phyloP scores from a whole-genome alignment of 2,888 invertebrate species.

The Platypus cylindrus region DNA sequence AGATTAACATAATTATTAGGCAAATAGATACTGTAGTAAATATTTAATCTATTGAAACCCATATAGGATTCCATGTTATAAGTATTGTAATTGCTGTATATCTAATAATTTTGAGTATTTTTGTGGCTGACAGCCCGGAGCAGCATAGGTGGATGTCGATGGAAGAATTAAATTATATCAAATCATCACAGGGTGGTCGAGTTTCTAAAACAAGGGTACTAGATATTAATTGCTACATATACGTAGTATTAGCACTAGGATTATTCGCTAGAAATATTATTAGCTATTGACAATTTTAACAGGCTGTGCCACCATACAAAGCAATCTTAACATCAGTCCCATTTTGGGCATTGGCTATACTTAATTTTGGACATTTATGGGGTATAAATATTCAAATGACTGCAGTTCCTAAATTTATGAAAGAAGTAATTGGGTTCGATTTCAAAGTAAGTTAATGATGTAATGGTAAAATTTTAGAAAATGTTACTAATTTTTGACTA shows the following conservation, averaged over 20 bases:
- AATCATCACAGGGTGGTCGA: slow-evolving; percentile 16
- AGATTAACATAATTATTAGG: too few relatives aligned
- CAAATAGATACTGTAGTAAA: too few relatives aligned
- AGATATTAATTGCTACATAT: too few relatives aligned
- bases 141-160: slow-evolving; percentile 42
- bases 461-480: too few relatives aligned
- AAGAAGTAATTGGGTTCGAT: too few relatives aligned
- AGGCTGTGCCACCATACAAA: slow-evolving; percentile 20
- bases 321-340: slow-evolving; percentile 17
- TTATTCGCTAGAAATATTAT: too few relatives aligned
- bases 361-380: slow-evolving; percentile 23
- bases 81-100: slow-evolving; percentile 32
- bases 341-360: slow-evolving; percentile 19
- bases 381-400: slow-evolving; percentile 19
- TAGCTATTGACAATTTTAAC: too few relatives aligned
- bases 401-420: slow-evolving; percentile 18
- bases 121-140: slow-evolving; percentile 42
- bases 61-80: slow-evolving; percentile 48
- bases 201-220: slow-evolving; percentile 19
- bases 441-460: slow-evolving; percentile 19
- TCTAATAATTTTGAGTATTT: slow-evolving; percentile 34
- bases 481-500: too few relatives aligned
- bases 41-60: too few relatives aligned
- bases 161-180: slow-evolving; percentile 49
- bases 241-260: too few relatives aligned